Conservation (phyloP, 2,888 invertebrate species). For the Morpho achilles region DNA sequence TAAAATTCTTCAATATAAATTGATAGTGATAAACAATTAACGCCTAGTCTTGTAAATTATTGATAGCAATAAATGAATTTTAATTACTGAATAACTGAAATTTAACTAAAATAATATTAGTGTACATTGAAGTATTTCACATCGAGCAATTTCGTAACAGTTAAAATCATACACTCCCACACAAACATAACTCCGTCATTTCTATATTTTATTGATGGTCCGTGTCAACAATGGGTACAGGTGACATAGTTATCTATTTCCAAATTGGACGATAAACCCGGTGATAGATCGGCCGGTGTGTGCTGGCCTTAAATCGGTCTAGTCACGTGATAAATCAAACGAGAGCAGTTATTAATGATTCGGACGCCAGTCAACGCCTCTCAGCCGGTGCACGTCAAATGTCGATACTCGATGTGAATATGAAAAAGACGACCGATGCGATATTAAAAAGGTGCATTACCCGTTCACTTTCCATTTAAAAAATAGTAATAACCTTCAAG, state of each 20-base stretch:
- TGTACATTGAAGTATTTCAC: too few species aligned
- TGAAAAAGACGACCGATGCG: slow-evolving; percentile 10
- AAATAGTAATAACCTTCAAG: too few species aligned
- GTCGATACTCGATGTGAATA: slow-evolving; percentile 13
- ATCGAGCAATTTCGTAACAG: too few species aligned
- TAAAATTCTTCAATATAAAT: too few species aligned
- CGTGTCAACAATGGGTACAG: too few species aligned
- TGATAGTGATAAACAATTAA: too few species aligned
- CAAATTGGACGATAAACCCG: neutral
- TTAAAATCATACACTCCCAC: neutral
- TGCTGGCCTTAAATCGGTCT: neutral
- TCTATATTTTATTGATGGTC: too few species aligned
- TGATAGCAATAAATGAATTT: too few species aligned
- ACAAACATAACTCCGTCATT: neutral
- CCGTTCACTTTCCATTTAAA: neutral
- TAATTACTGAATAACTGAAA: too few species aligned
- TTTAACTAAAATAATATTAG: too few species aligned
- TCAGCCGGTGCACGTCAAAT: slow-evolving; percentile 16
- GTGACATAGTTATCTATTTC: too few species aligned
- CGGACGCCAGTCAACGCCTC: slow-evolving; percentile 17
- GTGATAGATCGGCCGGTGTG: neutral
- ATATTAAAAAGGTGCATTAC: slow-evolving; percentile 3
- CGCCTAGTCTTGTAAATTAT: too few species aligned
- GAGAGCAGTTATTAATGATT: slow-evolving; percentile 22
- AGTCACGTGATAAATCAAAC: slow-evolving; percentile 15